These are phyloP conservation scores for Lacanobia wlatinum DNA, from an alignment of 2,888 invertebrate species.

Conservation along the genomic window DNA sequence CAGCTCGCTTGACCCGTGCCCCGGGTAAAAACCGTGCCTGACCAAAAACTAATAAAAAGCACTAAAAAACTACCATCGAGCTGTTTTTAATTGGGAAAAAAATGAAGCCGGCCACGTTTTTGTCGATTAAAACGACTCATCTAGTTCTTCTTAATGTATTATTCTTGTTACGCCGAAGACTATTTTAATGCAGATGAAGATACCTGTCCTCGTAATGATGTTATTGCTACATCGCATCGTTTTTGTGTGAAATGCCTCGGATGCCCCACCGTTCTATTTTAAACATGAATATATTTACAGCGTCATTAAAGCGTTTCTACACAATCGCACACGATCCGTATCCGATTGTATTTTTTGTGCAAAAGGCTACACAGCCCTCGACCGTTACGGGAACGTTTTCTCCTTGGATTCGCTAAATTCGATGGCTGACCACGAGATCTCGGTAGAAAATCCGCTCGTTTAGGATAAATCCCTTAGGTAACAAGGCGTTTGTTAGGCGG, in stretches of 20 bases:
- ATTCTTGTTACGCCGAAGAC: constrained; percentile 63
- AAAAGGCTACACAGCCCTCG: constrained; percentile 48
- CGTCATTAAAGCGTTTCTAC: constrained; percentile 53
- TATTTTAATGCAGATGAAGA: constrained; percentile 72
- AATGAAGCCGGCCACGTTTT: constrained; percentile 78
- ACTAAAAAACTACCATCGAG: constrained; percentile 78
- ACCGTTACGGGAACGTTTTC: constrained; percentile 53
- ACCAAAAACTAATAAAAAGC: constrained; percentile 78
- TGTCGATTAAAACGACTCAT: constrained; percentile 71
- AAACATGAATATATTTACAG: constrained; percentile 49
- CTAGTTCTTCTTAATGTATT: constrained; percentile 66
- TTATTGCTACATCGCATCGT: constrained; percentile 58
- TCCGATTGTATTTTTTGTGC: constrained; percentile 55
- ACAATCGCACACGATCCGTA: constrained; percentile 56
- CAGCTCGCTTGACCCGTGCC: constrained; percentile 89
- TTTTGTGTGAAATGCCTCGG: constrained; percentile 48
- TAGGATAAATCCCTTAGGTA: constrained; percentile 78
- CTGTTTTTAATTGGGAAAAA: constrained; percentile 86
- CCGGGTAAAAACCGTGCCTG: constrained; percentile 81
- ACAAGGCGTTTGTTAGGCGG: constrained; percentile 82
- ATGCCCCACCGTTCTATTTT: constrained; percentile 49
- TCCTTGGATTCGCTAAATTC: constrained; percentile 51
- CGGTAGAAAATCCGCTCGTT: constrained; percentile 71
- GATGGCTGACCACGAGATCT: constrained; percentile 59
- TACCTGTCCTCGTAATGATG: constrained; percentile 62